Evolutionary conservation across 2,113 vertebrate species (phyloP).

Genomic region (Tyto alba): DNA sequence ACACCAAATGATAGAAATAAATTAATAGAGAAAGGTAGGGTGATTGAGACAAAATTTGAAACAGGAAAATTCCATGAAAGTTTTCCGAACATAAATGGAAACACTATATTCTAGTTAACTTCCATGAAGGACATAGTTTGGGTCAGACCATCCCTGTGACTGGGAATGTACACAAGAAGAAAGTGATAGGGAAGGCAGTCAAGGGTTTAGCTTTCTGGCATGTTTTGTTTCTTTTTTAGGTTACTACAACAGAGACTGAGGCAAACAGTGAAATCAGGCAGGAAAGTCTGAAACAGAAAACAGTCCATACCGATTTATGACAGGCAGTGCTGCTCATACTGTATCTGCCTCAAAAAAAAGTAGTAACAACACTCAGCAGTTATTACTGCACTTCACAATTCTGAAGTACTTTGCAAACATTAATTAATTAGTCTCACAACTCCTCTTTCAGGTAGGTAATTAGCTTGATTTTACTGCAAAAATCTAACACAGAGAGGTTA

Average conservation of each 20-base stretch:
- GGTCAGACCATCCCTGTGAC: background rate
- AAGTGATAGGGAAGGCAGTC: background rate
- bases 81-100: background rate
- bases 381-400: background rate
- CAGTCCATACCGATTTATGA: background rate
- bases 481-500: background rate
- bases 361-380: background rate
- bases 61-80: background rate
- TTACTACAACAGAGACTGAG: background rate
- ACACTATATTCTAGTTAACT: background rate
- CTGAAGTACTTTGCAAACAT: background rate
- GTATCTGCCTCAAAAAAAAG: background rate
- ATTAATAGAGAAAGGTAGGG: background rate
- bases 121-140: background rate
- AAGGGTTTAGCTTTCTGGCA: background rate
- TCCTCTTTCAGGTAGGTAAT: background rate
- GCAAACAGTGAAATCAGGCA: background rate
- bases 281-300: background rate
- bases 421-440: slow-evolving; percentile 9
- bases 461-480: background rate
- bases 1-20: background rate
- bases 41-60: background rate
- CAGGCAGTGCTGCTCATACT: background rate
- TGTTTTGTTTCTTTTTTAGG: background rate
- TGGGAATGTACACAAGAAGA: background rate